Percentiles rank a stretch among this genome's conserved stretches.
Conservation (phyloP, 2,797 vertebrate genomes). For the Rhinatrema bivittatum region DNA sequence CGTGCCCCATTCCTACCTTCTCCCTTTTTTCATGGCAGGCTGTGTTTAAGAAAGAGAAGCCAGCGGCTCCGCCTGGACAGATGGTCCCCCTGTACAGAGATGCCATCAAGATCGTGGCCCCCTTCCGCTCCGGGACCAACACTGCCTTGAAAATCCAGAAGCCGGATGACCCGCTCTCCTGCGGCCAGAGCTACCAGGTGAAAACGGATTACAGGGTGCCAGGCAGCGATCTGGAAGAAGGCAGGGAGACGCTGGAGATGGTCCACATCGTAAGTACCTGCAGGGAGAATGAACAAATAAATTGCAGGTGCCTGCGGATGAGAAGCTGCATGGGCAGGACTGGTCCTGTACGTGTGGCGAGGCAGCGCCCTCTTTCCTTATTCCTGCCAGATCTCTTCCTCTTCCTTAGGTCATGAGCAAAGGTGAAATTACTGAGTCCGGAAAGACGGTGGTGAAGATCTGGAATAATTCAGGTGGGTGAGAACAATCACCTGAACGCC, state of each 20-base stretch:
- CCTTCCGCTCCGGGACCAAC: slow-evolving; percentile 42
- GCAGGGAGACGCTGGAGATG: no score
- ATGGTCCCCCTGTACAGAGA: slow-evolving; percentile 1
- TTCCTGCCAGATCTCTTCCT: background rate
- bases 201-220: slow-evolving; percentile 4
- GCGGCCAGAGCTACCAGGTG: slow-evolving; percentile 24
- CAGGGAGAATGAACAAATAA: background rate
- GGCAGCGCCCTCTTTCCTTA: no score
- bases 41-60: background rate
- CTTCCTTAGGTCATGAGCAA: slow-evolving; percentile 69
- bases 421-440: slow-evolving; percentile 49
- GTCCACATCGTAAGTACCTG: slow-evolving; percentile 1
- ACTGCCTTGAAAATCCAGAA: slow-evolving; percentile 50
- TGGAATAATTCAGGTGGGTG: background rate
- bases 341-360: no score
- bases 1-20: no score
- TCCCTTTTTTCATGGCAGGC: no score
- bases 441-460: background rate
- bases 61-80: background rate
- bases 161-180: slow-evolving; percentile 13
- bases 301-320: no score
- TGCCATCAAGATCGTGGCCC: background rate
- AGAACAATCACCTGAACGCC: no score
- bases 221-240: background rate
- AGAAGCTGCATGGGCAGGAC: no score